These are phyloP conservation scores for Oncorhynchus tshawytscha DNA, from an alignment of 2,113 vertebrate species.

Conservation along the genomic window DNA sequence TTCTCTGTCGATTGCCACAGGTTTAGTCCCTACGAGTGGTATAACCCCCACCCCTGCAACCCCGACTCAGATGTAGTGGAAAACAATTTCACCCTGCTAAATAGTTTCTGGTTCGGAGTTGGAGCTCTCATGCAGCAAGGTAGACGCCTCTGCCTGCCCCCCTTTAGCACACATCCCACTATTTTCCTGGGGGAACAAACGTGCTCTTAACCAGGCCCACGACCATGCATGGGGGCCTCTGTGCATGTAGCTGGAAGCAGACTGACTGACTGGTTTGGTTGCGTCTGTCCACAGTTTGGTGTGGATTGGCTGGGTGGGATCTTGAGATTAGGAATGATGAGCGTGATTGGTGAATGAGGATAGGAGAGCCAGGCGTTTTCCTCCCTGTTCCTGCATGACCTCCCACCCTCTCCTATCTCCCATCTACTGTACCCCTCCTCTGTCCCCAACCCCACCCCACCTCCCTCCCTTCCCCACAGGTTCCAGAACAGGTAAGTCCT, in stretches of 20 bases:
- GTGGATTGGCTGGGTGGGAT: constrained; percentile 19
- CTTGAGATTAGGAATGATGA: constrained; percentile 4
- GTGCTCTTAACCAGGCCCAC: constrained; percentile 65
- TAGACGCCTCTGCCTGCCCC: constrained; percentile 92
- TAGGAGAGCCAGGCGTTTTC: too few species aligned
- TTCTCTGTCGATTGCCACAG: constrained; percentile 73
- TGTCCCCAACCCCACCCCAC: background rate
- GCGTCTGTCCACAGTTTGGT: constrained; percentile 5
- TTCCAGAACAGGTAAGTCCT: constrained; percentile 64
- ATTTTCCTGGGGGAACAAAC: constrained; percentile 80
- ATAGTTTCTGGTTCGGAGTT: constrained; percentile 99
- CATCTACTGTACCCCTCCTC: background rate
- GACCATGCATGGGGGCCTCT: constrained; percentile 81
- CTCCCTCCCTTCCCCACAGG: background rate
- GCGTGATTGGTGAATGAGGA: constrained; percentile 31
- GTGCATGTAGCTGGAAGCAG: constrained; percentile 87
- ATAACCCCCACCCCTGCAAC: constrained; percentile 99
- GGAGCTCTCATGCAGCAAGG: constrained; percentile 99
- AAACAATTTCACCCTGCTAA: constrained; percentile 99
- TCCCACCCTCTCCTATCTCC: constrained; percentile 3
- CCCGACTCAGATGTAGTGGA: constrained; percentile 99
- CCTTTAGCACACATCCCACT: constrained; percentile 81
- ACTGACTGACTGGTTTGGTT: constrained; percentile 28
- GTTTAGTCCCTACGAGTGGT: constrained; percentile 99
- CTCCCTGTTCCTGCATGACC: background rate